These are phyloP conservation scores for Macrochelys suwanniensis DNA, from an alignment of 2,797 vertebrate genomes.

Conservation along the genomic window DNA sequence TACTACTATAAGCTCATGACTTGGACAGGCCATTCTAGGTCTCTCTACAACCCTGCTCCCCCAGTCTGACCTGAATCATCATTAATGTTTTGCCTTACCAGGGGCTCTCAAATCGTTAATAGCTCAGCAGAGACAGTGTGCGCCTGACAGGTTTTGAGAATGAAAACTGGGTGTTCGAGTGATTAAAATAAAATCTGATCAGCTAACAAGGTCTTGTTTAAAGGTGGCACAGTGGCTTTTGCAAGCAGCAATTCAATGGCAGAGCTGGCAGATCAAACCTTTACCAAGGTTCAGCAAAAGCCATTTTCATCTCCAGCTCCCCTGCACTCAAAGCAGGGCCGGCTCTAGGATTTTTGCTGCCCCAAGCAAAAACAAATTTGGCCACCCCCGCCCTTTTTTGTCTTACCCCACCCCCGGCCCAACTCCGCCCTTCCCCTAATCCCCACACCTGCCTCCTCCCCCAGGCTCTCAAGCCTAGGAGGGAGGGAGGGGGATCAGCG, in stretches of 20 bases:
- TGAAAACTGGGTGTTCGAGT: background rate
- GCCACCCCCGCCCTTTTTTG: too few species aligned
- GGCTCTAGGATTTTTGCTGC: too few species aligned
- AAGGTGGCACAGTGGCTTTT: background rate
- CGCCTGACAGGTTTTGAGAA: background rate
- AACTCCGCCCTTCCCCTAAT: too few species aligned
- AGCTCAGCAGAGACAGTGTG: background rate
- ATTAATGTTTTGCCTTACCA: background rate
- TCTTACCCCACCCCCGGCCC: too few species aligned
- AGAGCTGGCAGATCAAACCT: background rate
- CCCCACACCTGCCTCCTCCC: too few species aligned
- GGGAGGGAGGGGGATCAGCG: too few species aligned
- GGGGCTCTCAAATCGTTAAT: background rate
- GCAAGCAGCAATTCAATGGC: background rate
- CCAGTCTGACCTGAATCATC: background rate
- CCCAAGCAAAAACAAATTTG: too few species aligned
- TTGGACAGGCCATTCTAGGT: background rate
- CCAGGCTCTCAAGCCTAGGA: too few species aligned
- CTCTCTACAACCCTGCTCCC: background rate
- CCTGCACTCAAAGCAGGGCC: background rate
- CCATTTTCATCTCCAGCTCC: background rate
- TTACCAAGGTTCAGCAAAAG: background rate
- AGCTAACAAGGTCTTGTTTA: accelerated
- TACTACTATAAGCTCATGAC: background rate
- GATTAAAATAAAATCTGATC: background rate